These are phyloP conservation scores for Cordylochernes scorpioides DNA, from an alignment of 2,888 invertebrate genomes.

Conservation along the genomic window DNA sequence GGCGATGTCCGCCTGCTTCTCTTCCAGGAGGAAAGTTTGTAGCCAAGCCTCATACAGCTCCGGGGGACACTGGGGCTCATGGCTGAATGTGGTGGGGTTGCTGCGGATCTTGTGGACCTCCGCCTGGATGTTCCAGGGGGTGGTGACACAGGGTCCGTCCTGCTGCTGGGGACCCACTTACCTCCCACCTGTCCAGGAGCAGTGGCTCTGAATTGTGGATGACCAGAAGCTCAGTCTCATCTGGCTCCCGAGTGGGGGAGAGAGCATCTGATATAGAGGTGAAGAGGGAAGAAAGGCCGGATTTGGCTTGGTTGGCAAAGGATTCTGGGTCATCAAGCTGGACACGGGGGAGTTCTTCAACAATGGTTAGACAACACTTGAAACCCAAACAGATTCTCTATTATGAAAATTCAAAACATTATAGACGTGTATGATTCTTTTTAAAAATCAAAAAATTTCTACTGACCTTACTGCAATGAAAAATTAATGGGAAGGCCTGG, in stretches of 20 bases:
- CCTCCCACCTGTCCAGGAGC: slow-evolving; percentile 33
- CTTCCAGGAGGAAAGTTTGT: slow-evolving; percentile 28
- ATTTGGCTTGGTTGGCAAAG: slow-evolving; percentile 41
- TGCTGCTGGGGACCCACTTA: too few relatives aligned
- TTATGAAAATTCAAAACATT: too few relatives aligned
- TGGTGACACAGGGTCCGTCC: too few relatives aligned
- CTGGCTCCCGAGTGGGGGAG: slow-evolving; percentile 36
- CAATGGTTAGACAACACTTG: too few relatives aligned
- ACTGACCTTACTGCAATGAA: too few relatives aligned
- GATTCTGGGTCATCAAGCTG: slow-evolving; percentile 42
- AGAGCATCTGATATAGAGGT: slow-evolving; percentile 41
- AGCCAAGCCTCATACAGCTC: slow-evolving; percentile 34
- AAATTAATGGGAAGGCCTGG: too few relatives aligned
- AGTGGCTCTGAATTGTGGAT: slow-evolving; percentile 38
- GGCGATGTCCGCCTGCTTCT: too few relatives aligned
- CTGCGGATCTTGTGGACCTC: slow-evolving; percentile 40
- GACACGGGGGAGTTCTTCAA: slow-evolving; percentile 16
- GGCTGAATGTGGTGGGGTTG: slow-evolving; percentile 42
- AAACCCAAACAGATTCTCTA: too few relatives aligned
- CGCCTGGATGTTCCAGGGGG: too few relatives aligned
- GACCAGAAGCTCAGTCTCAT: slow-evolving; percentile 38
- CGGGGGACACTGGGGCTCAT: slow-evolving; percentile 33
- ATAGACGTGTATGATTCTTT: too few relatives aligned
- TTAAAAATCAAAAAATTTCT: too few relatives aligned
- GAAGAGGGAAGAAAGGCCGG: slow-evolving; percentile 40